Evolutionary conservation across 23 tunicate genomes (phyloP).

Genomic region (Ascidia mentula): DNA sequence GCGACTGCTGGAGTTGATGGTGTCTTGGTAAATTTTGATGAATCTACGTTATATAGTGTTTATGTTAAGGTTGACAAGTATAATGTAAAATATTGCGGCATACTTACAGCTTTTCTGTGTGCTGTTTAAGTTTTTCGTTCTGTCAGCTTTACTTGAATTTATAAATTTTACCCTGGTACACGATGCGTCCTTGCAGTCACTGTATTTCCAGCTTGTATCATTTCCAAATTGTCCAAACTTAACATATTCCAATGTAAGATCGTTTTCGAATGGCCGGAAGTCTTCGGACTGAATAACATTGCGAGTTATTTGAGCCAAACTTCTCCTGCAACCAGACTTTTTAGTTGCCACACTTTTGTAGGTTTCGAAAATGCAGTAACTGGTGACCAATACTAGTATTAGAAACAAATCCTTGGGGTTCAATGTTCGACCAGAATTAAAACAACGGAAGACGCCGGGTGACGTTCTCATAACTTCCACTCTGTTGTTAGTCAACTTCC

Average conservation of each 20-base stretch:
- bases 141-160: too few relatives aligned
- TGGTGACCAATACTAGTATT: background rate
- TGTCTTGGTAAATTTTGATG: too few relatives aligned
- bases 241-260: slow-evolving; percentile 20
- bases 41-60: too few relatives aligned
- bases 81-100: too few relatives aligned
- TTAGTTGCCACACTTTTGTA: background rate
- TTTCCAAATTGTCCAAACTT: background rate
- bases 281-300: background rate
- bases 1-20: too few relatives aligned
- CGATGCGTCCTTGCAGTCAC: slow-evolving; percentile 13
- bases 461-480: background rate
- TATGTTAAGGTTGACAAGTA: too few relatives aligned
- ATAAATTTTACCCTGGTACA: slow-evolving; percentile 30
- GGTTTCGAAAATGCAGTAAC: background rate
- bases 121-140: too few relatives aligned
- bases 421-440: background rate
- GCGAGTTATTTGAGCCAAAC: background rate
- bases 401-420: slow-evolving; percentile 8
- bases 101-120: too few relatives aligned
- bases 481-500: too few relatives aligned
- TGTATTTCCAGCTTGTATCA: slow-evolving; percentile 9
- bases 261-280: slow-evolving; percentile 34
- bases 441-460: background rate
- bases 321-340: background rate